These are phyloP conservation scores for Phalanger gymnotis DNA, from an alignment of 2,797 vertebrate species.

Conservation along the genomic window DNA sequence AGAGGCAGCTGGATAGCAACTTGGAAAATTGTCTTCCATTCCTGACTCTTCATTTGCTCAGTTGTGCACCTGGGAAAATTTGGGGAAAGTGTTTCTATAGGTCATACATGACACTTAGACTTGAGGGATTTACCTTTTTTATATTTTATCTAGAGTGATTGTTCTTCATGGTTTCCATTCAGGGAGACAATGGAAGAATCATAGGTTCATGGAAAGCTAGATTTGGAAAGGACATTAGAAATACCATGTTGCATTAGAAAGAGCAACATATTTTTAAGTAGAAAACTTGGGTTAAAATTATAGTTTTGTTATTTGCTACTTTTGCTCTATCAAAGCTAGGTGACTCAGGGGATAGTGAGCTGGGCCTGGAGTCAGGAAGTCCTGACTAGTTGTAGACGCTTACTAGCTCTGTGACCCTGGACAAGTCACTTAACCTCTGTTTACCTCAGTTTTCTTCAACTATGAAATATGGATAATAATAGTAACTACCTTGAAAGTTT, in stretches of 20 bases:
- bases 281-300: background rate
- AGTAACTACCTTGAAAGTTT: background rate
- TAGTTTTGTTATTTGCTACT: background rate
- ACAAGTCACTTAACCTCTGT: background rate
- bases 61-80: slow-evolving; percentile 21
- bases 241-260: background rate
- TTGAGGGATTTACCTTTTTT: background rate
- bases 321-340: background rate
- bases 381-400: too few relatives aligned
- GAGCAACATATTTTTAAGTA: background rate
- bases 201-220: background rate
- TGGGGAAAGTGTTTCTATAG: background rate
- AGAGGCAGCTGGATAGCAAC: background rate
- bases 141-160: background rate
- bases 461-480: background rate
- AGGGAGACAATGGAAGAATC: background rate
- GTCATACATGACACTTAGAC: background rate
- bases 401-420: background rate
- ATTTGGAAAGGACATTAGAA: background rate
- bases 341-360: background rate
- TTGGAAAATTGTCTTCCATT: background rate
- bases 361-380: background rate
- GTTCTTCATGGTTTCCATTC: background rate
- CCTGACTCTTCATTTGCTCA: slow-evolving; percentile 1
- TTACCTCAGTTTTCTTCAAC: background rate